phyloP scores from a whole-genome alignment of 2,113 vertebrate genomes.

The Euleptes europaea region DNA sequence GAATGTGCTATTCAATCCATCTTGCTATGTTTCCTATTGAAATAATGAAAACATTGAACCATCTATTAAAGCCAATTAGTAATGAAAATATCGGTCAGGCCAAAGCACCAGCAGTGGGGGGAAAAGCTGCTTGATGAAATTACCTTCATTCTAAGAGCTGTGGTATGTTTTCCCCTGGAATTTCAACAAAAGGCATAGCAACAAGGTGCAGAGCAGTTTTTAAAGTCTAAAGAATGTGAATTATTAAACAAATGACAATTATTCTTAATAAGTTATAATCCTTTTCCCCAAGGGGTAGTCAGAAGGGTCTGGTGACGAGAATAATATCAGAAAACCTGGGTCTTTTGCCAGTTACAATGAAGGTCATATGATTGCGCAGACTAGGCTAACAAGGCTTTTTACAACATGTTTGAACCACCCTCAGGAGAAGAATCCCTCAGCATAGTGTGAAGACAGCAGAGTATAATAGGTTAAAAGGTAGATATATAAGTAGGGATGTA shows the following conservation, averaged over 20 bases:
- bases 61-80: neutral
- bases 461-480: neutral
- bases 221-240: slow-evolving; percentile 18
- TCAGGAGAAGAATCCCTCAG: neutral
- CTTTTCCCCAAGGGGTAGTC: neutral
- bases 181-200: slow-evolving; percentile 4
- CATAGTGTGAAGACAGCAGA: neutral
- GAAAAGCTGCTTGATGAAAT: slow-evolving; percentile 14
- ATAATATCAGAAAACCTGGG: neutral
- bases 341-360: neutral
- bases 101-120: neutral
- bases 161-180: neutral
- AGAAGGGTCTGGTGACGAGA: neutral
- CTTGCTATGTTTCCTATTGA: neutral
- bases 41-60: slow-evolving; percentile 10
- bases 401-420: neutral
- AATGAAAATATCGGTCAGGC: slow-evolving; percentile 9
- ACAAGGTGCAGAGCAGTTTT: neutral
- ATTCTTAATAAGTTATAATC: neutral
- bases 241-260: neutral
- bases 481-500: no score
- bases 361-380: neutral
- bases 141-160: slow-evolving; percentile 25
- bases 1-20: neutral
- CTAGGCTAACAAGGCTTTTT: slow-evolving; percentile 1